Evolutionary conservation across 2,797 vertebrate species (phyloP).

Genomic region (Hemitrygon akajei): DNA sequence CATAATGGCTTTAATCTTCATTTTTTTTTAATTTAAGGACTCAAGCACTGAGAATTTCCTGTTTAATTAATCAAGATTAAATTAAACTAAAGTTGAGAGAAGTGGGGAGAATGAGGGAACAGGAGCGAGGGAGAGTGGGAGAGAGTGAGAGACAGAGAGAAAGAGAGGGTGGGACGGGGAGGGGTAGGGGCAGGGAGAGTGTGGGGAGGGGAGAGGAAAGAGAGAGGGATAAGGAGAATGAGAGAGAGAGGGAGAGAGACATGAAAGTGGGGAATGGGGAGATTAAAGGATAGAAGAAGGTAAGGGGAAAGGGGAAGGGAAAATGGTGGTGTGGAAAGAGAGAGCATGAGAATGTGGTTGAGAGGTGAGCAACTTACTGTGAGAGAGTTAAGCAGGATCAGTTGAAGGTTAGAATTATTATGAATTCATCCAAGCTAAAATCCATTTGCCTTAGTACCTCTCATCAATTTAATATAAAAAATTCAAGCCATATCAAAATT

Average conservation of each 20-base stretch:
- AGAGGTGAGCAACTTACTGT: conserved; percentile 19
- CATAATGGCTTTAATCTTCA: background rate
- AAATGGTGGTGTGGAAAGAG: background rate
- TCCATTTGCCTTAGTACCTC: background rate
- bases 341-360: background rate
- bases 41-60: background rate
- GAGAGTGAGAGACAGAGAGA: background rate
- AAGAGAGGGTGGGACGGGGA: background rate
- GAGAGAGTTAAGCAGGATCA: conserved; percentile 23
- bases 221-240: background rate
- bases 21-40: background rate
- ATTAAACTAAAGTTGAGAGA: background rate
- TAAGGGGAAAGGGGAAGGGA: background rate
- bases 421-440: background rate
- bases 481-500: conserved; percentile 12
- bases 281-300: background rate
- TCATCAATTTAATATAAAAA: background rate
- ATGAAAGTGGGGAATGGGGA: background rate
- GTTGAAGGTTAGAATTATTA: background rate
- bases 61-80: conserved; percentile 31
- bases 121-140: background rate
- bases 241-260: background rate
- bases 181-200: background rate
- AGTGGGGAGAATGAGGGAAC: background rate
- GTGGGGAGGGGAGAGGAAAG: no score